Evolutionary conservation across 2,113 vertebrate genomes (phyloP), one percentile per base, ranked within the genome.

Genomic region (Hyaena hyaena): DNA sequence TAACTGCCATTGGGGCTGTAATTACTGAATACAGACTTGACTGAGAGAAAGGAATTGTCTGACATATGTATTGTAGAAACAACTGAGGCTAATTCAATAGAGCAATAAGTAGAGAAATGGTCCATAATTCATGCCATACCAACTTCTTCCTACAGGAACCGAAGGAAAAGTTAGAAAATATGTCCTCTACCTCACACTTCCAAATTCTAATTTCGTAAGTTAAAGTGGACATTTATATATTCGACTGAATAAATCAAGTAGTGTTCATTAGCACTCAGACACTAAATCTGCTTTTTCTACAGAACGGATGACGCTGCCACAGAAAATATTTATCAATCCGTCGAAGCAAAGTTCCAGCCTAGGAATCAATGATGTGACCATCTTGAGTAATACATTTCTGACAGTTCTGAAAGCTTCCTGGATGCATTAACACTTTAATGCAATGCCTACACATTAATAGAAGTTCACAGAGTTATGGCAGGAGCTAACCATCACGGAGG

Each of bases 381-480:
- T 87, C 97, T 98, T 98, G 97, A 98, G 95, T 95, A 98, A 98
- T 96, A 95, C 61, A 98, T 98, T 98, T 98, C 97, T 98, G 97
- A 98, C 98, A 98, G 85, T 97, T 99, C 96, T 98, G 95, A 98
- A 98, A 96, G 98, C 97, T 98, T 97, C 95, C 93, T 95, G 96
- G 97, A 98, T 97, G 68, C 98, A 98, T 97, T 98, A 98, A 98
- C 98, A 98, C 96, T 96, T 98, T 98, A 97, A 96, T n/a, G 96
- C 97, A 98, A 98, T 98, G 82, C 68, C 98, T 94, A 94, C 79
- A 82, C 98, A 98, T 98, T 98, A 98, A 97, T 50, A 98, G 96
- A 98, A 98, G 97, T 98, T 98, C 97, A 96, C 58, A 96, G 88
- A 98, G 97, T 98, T 98, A 98, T 88, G 95, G 97, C 97, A 95